Percentiles rank a stretch among this genome's conserved stretches.
Evolutionary conservation across 2,888 invertebrate genomes (phyloP).

Genomic region (Mechanitis messenoides): DNA sequence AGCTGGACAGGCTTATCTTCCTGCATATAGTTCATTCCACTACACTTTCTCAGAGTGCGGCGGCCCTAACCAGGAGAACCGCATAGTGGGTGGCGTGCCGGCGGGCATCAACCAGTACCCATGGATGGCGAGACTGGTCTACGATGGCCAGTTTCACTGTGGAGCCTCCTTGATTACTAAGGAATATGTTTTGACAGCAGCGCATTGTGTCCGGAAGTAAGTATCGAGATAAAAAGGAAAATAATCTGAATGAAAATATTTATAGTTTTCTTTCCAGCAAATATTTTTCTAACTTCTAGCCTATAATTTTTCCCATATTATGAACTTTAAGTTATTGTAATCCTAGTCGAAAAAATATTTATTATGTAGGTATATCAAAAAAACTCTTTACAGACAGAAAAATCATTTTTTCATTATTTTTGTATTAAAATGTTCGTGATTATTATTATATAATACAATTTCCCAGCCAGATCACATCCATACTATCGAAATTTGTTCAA

Average conservation of each 20-base stretch:
- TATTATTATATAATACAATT: too few relatives aligned
- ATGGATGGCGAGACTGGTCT: conserved; percentile 90
- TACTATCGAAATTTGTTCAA: too few relatives aligned
- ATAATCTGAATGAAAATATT: background rate
- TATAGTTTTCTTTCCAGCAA: background rate
- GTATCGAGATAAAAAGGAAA: conserved; percentile 28
- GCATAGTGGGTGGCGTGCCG: conserved; percentile 90
- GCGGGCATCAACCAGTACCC: conserved; percentile 90
- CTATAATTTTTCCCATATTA: background rate
- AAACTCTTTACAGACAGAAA: too few relatives aligned
- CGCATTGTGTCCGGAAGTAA: conserved; percentile 89
- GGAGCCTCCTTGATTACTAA: conserved; percentile 89
- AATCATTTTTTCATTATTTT: too few relatives aligned
- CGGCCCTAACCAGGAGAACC: conserved; percentile 87
- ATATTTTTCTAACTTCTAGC: background rate
- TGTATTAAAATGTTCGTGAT: too few relatives aligned
- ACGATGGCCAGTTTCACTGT: conserved; percentile 92
- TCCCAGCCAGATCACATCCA: too few relatives aligned
- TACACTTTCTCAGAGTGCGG: conserved; percentile 83
- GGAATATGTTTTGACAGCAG: conserved; percentile 91
- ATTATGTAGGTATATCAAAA: too few relatives aligned
- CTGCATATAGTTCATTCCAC: conserved; percentile 48
- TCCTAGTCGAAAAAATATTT: too few relatives aligned
- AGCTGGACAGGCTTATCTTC: conserved; percentile 22
- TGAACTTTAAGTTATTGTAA: too few relatives aligned